Conservation (phyloP, 2,888 invertebrate species). For the Drosophila setosimentum region DNA sequence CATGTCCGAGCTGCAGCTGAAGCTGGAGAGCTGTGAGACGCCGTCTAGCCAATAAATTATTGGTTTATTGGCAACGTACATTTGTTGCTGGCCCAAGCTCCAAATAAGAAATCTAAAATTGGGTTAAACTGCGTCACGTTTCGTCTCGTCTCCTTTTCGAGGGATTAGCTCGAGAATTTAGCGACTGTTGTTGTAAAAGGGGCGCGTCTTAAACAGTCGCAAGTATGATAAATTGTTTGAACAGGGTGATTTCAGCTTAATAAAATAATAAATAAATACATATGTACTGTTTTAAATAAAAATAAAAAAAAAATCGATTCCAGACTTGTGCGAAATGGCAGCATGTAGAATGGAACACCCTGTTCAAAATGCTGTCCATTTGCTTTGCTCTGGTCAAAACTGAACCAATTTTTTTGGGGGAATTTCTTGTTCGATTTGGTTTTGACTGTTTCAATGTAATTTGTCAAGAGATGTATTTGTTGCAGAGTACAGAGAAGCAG, state of each 20-base stretch:
- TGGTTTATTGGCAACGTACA: constrained; percentile 55
- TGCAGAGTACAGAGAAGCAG: neutral
- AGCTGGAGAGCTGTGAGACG: constrained; percentile 20
- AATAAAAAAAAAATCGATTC: neutral
- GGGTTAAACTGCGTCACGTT: constrained; percentile 38
- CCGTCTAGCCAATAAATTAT: constrained; percentile 54
- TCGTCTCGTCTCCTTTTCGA: constrained; percentile 1
- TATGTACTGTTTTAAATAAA: neutral
- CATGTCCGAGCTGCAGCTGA: constrained; percentile 1
- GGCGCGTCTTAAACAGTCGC: constrained; percentile 18
- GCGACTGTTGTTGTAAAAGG: constrained; percentile 1
- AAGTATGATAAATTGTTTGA: constrained; percentile 12
- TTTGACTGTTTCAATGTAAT: neutral
- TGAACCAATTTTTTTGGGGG: constrained; percentile 16
- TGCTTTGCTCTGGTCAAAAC: neutral
- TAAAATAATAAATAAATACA: neutral
- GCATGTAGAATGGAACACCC: neutral
- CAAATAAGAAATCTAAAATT: constrained; percentile 34
- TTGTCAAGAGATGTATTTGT: neutral
- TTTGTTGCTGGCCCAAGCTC: constrained; percentile 17
- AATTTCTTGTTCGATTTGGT: constrained; percentile 27
- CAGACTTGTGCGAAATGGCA: neutral
- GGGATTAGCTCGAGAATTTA: constrained; percentile 38
- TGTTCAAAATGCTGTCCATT: constrained; percentile 5
- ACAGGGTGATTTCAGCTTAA: constrained; percentile 1